Conservation (phyloP, 2,888 invertebrate species). For the Opisthograptis luteolata region DNA sequence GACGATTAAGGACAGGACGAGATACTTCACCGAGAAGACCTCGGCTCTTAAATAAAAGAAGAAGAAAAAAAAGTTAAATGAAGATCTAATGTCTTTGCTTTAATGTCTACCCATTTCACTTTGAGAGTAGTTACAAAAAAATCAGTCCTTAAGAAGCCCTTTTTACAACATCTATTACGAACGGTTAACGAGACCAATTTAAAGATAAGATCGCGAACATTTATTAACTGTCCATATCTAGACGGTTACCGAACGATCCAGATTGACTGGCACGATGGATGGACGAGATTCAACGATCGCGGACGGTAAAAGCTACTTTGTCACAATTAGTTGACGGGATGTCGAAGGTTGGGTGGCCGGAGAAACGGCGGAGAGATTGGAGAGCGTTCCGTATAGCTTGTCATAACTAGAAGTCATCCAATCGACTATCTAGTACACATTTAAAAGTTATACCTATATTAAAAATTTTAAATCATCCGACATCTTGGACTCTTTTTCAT, state of each 20-base stretch:
- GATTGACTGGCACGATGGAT: conserved; percentile 19
- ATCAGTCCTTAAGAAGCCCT: conserved; percentile 13
- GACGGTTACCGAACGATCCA: conserved; percentile 31
- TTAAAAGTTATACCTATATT: background rate
- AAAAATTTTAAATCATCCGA: no score
- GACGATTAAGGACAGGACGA: no score
- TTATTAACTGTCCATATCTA: conserved; percentile 43
- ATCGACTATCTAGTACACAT: background rate
- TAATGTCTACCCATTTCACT: background rate
- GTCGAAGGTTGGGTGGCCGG: conserved; percentile 25
- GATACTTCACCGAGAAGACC: no score
- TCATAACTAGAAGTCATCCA: conserved; percentile 21
- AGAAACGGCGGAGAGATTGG: conserved; percentile 31
- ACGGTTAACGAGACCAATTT: conserved; percentile 40
- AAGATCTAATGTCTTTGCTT: background rate
- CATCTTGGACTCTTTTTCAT: no score
- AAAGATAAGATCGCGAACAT: conserved; percentile 45
- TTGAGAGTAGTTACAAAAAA: background rate
- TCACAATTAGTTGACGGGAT: conserved; percentile 34
- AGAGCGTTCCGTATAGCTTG: conserved; percentile 9
- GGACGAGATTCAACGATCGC: conserved; percentile 28
- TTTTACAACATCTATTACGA: conserved; percentile 30
- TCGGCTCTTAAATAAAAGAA: no score
- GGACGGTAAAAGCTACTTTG: conserved; percentile 33
- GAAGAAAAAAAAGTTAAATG: no score